A percentile compares a stretch with the other conserved stretches of the same genome.
phyloP scores from a whole-genome alignment of 1,140 invertebrate genomes.

The Coelopa frigida region DNA sequence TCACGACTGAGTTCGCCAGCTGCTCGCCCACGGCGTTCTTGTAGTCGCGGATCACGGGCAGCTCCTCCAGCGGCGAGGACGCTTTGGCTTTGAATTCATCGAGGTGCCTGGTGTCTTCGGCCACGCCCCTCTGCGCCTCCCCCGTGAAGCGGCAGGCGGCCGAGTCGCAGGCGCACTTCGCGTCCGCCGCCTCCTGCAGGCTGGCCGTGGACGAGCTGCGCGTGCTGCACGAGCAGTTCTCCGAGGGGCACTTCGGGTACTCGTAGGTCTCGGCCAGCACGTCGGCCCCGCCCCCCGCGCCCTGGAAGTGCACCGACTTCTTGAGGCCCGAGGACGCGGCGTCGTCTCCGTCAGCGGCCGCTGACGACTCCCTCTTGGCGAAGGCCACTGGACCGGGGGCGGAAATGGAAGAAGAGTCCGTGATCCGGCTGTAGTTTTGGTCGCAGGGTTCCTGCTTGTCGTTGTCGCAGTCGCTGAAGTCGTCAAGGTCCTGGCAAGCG shows the following conservation, averaged over 20 bases:
- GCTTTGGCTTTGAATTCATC: slow-evolving; percentile 15
- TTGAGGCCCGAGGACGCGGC: slow-evolving; percentile 12
- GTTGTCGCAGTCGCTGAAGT: slow-evolving; percentile 40
- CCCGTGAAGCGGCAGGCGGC: slow-evolving; percentile 20
- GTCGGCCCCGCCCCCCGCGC: slow-evolving; percentile 13
- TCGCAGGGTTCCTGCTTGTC: slow-evolving; percentile 25
- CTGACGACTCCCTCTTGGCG: slow-evolving; percentile 8
- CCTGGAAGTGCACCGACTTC: slow-evolving; percentile 36
- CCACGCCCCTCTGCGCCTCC: neutral
- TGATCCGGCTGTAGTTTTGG: slow-evolving; percentile 10
- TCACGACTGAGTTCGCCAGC: slow-evolving; percentile 14
- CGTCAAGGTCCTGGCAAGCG: slow-evolving; percentile 20
- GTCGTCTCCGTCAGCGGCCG: neutral
- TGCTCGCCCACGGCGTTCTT: slow-evolving; percentile 26
- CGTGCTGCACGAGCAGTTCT: slow-evolving; percentile 40
- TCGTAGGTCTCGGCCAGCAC: slow-evolving; percentile 35
- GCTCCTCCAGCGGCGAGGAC: slow-evolving; percentile 23
- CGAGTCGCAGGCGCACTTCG: slow-evolving; percentile 32
- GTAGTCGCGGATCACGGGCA: slow-evolving; percentile 36
- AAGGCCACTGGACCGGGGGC: slow-evolving; percentile 28
- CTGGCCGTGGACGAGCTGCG: slow-evolving; percentile 33
- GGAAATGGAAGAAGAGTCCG: slow-evolving; percentile 18
- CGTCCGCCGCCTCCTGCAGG: slow-evolving; percentile 19
- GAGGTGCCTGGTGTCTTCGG: neutral
- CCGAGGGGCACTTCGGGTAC: slow-evolving; percentile 39